Conservation (phyloP, 2,113 vertebrate genomes). For the Apteryx owenii region DNA sequence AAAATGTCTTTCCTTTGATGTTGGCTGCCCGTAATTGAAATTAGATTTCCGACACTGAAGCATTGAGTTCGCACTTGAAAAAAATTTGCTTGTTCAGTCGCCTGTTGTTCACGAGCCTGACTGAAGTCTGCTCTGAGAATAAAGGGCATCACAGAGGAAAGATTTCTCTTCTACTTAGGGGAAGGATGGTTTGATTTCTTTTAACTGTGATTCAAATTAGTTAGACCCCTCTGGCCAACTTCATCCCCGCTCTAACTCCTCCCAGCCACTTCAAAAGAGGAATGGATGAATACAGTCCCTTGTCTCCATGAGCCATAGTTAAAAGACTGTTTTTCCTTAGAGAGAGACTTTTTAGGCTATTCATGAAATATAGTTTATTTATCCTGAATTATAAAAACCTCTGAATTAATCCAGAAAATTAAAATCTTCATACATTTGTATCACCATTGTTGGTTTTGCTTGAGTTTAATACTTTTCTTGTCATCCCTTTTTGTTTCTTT, state of each 20-base stretch:
- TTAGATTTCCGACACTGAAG: background rate
- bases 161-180: background rate
- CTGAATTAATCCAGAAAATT: background rate
- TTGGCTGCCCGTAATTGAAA: background rate
- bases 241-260: background rate
- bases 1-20: background rate
- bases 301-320: background rate
- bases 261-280: background rate
- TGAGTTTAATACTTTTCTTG: background rate
- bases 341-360: background rate
- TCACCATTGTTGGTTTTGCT: background rate
- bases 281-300: background rate
- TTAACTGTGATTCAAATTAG: background rate
- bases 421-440: background rate
- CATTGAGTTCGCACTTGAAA: background rate
- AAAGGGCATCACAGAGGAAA: background rate
- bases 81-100: background rate
- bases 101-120: background rate
- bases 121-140: background rate
- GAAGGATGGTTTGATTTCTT: background rate
- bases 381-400: background rate
- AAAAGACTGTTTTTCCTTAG: background rate
- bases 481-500: background rate
- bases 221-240: background rate
- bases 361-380: background rate